A percentile compares a stretch with the other conserved stretches of the same genome.
phyloP scores from a whole-genome alignment of 2,888 invertebrate species.

The Lydus trimaculatus region DNA sequence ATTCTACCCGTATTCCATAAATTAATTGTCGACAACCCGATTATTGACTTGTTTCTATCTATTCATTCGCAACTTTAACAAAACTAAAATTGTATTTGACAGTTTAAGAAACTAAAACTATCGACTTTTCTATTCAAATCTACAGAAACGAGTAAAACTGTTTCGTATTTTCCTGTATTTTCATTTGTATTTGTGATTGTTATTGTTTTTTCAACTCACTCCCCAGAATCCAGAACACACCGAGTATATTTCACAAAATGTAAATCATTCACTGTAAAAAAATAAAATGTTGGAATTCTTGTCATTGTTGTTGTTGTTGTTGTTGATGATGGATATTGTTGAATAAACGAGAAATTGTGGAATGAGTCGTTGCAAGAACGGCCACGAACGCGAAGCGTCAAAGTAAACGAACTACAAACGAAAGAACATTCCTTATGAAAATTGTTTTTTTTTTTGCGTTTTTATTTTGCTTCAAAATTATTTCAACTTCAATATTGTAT shows the following conservation, averaged over 20 bases:
- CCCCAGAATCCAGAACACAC: too few species aligned
- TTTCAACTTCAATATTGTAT: background rate
- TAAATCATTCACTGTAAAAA: background rate
- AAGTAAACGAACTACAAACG: background rate
- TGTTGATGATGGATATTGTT: background rate
- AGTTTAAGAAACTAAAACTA: background rate
- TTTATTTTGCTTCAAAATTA: background rate
- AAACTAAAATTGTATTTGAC: background rate
- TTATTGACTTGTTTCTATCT: background rate
- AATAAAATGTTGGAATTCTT: background rate
- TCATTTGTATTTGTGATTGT: background rate
- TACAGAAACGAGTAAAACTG: background rate
- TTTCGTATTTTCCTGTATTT: background rate
- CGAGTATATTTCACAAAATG: background rate
- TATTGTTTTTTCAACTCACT: background rate
- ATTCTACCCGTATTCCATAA: background rate
- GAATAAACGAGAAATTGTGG: background rate
- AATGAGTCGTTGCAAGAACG: background rate
- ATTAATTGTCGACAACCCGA: background rate
- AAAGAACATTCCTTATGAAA: constrained; percentile 1
- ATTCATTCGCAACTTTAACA: background rate
- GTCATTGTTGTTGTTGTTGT: background rate
- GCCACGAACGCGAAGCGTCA: background rate
- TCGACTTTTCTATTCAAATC: background rate
- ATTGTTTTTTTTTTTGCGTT: background rate